phyloP scores from a whole-genome alignment of 2,797 vertebrate species.

The Clarias fuscus region DNA sequence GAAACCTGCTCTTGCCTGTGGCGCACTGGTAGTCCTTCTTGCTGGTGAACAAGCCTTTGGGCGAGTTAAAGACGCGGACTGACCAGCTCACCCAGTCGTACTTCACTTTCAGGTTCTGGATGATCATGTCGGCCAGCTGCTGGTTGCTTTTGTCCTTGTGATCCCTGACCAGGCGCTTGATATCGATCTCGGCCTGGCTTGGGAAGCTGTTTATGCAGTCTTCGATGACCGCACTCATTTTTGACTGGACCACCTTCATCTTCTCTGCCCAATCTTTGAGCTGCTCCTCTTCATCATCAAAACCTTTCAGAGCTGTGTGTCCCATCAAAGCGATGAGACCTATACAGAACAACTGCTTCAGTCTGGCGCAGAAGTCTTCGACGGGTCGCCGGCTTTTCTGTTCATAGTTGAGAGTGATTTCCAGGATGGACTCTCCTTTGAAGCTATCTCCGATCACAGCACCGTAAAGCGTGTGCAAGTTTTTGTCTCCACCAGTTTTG shows the following conservation, averaged over 20 bases:
- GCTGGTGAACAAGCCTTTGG: slow-evolving; percentile 58
- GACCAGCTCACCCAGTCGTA: slow-evolving; percentile 81
- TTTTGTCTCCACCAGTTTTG: slow-evolving; percentile 72
- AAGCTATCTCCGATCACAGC: slow-evolving; percentile 74
- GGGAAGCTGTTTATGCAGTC: slow-evolving; percentile 76
- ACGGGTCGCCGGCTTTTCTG: slow-evolving; percentile 73
- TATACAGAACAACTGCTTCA: slow-evolving; percentile 79
- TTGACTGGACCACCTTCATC: slow-evolving; percentile 71
- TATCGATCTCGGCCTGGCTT: slow-evolving; percentile 69
- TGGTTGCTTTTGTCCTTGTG: slow-evolving; percentile 61
- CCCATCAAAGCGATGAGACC: slow-evolving; percentile 78
- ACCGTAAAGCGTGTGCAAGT: slow-evolving; percentile 70
- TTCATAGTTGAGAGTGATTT: slow-evolving; percentile 75
- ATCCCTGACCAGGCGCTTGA: slow-evolving; percentile 67
- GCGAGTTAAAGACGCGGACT: slow-evolving; percentile 70
- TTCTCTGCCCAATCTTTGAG: slow-evolving; percentile 71
- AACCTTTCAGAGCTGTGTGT: slow-evolving; percentile 70
- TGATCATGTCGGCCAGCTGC: slow-evolving; percentile 68
- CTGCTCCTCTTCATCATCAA: slow-evolving; percentile 69
- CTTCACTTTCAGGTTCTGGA: slow-evolving; percentile 70
- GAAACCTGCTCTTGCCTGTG: slow-evolving; percentile 74
- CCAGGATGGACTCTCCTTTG: slow-evolving; percentile 72
- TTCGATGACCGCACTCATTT: slow-evolving; percentile 71
- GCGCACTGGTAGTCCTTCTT: slow-evolving; percentile 69
- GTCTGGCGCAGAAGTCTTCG: slow-evolving; percentile 75